These are phyloP conservation scores for Oreonectes daqikongensis DNA, from an alignment of 2,797 vertebrate species.

Conservation along the genomic window DNA sequence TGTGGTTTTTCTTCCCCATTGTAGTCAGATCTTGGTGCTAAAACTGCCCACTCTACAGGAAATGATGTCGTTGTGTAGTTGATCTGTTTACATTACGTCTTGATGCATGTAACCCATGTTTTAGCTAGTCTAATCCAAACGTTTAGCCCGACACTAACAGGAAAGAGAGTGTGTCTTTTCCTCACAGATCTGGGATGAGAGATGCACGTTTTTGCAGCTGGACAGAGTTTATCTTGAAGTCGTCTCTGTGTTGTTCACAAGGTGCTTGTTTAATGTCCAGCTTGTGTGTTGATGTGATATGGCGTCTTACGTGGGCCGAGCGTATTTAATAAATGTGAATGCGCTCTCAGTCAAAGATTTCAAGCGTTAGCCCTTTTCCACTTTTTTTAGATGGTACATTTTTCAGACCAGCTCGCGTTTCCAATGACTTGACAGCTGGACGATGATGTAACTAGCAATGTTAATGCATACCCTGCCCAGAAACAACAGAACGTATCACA, in stretches of 20 bases:
- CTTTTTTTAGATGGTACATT: neutral
- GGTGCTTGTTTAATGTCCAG: conserved; percentile 2
- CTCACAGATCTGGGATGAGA: neutral
- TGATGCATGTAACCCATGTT: neutral
- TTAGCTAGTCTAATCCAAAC: neutral
- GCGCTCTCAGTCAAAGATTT: neutral
- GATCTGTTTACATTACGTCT: neutral
- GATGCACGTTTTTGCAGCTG: neutral
- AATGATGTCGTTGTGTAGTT: neutral
- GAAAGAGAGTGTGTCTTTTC: neutral
- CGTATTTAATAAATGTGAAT: neutral
- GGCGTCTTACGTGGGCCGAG: neutral
- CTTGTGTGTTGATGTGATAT: neutral
- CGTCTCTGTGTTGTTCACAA: neutral
- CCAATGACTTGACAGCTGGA: neutral
- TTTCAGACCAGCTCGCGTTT: neutral
- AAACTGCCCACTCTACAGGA: neutral
- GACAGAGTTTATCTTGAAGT: neutral
- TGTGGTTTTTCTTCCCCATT: neutral
- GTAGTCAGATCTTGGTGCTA: neutral
- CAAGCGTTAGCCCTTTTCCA: neutral
- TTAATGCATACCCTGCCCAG: neutral
- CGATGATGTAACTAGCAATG: neutral
- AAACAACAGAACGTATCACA: neutral
- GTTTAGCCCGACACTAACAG: neutral